These are phyloP conservation scores for Paedocypris sp. DNA, from an alignment of 2,113 vertebrate genomes.

Conservation along the genomic window DNA sequence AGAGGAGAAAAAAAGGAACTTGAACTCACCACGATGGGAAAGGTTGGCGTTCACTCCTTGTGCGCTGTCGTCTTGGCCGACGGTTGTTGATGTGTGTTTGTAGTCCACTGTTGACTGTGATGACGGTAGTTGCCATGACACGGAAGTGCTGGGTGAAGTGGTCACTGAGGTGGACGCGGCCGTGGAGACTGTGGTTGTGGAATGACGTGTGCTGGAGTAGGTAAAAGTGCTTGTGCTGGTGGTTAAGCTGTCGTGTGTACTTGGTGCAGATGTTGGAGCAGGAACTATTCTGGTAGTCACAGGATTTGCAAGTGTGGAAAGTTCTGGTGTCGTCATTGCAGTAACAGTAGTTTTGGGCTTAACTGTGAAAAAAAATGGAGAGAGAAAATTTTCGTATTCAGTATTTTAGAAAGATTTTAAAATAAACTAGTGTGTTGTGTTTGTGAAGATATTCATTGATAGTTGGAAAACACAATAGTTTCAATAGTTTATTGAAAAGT, in stretches of 20 bases:
- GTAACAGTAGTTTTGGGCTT: slow-evolving; percentile 41
- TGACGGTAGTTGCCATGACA: neutral
- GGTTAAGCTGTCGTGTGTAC: neutral
- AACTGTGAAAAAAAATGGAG: slow-evolving; percentile 28
- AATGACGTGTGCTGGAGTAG: slow-evolving; percentile 1
- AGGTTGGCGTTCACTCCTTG: slow-evolving; percentile 78
- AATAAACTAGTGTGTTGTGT: too few relatives aligned
- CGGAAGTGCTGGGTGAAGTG: slow-evolving; percentile 21
- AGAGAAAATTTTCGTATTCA: too few relatives aligned
- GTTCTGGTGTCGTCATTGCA: neutral
- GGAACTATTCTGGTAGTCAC: slow-evolving; percentile 48
- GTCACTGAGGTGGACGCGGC: neutral
- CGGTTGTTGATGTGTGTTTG: slow-evolving; percentile 7
- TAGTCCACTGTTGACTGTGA: slow-evolving; percentile 22
- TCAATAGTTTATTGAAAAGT: too few relatives aligned
- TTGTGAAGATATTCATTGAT: too few relatives aligned
- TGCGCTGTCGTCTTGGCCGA: slow-evolving; percentile 50
- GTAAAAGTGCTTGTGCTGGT: slow-evolving; percentile 1
- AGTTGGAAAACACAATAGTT: too few relatives aligned
- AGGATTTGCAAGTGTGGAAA: slow-evolving; percentile 14
- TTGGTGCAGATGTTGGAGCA: slow-evolving; percentile 30
- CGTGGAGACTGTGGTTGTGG: slow-evolving; percentile 2
- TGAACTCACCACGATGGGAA: slow-evolving; percentile 80
- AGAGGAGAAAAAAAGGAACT: neutral
- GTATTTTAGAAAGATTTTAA: too few relatives aligned